These are phyloP conservation scores for Lepilemur ruficaudatus DNA, from an alignment of 2,797 vertebrate genomes.

Conservation along the genomic window DNA sequence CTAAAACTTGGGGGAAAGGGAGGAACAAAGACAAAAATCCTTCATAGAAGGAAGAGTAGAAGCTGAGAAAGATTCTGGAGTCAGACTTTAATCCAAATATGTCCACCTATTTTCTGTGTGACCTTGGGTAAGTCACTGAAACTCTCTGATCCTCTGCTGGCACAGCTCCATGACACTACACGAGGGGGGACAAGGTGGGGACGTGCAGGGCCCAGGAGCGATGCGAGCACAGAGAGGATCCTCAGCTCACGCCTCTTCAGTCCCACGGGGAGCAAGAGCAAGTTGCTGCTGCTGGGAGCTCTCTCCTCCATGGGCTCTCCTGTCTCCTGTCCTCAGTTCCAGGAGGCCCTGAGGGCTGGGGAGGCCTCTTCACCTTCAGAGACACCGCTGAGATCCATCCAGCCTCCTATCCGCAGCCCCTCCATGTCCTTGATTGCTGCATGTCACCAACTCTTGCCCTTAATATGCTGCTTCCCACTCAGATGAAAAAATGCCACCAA, in stretches of 20 bases:
- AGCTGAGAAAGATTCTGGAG: background rate
- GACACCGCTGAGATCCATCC: background rate
- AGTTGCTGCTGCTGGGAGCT: no score
- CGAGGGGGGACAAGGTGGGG: background rate
- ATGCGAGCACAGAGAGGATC: background rate
- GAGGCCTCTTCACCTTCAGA: background rate
- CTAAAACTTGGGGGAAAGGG: background rate
- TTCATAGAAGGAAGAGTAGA: background rate
- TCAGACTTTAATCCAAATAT: background rate
- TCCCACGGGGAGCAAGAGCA: no score
- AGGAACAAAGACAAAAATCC: background rate
- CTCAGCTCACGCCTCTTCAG: background rate
- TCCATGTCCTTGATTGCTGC: background rate
- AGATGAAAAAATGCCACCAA: background rate
- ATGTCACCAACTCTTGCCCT: background rate
- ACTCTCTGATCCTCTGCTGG: background rate
- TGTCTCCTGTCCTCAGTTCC: background rate
- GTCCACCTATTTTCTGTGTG: background rate
- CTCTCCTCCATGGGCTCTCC: background rate
- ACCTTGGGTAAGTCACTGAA: background rate
- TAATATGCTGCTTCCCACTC: background rate
- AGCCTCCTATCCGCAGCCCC: background rate
- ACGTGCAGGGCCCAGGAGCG: background rate
- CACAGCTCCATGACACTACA: fast-evolving
- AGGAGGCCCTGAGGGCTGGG: background rate